These are phyloP conservation scores for Drosophila parabipectinata DNA, from an alignment of 1,140 invertebrate genomes.

Conservation along the genomic window DNA sequence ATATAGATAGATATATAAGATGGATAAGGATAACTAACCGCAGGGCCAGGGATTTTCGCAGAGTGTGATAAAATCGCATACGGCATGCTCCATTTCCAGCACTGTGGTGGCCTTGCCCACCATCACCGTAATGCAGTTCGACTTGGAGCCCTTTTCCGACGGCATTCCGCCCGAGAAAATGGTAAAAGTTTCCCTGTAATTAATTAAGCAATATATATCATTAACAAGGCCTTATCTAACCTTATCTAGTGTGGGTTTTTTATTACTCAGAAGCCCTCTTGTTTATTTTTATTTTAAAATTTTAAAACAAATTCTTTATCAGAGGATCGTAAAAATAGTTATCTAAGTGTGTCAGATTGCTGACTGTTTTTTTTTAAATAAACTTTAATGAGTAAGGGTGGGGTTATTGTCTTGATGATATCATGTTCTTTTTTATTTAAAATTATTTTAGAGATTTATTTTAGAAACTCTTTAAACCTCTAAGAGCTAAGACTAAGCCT, in stretches of 20 bases:
- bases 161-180: constrained; percentile 98
- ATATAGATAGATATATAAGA: too few species aligned
- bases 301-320: not conserved
- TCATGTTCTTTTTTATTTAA: too few species aligned
- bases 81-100: constrained; percentile 99
- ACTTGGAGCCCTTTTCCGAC: constrained; percentile 93
- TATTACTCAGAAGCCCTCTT: too few species aligned
- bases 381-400: not conserved
- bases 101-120: constrained; percentile 96
- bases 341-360: too few species aligned
- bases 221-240: too few species aligned
- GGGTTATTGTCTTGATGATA: too few species aligned
- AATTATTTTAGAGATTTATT: too few species aligned
- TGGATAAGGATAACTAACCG: constrained; percentile 86
- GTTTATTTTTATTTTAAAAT: too few species aligned
- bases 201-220: too few species aligned
- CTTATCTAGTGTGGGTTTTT: not conserved
- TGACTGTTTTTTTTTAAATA: not conserved
- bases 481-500: too few species aligned
- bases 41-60: constrained; percentile 97
- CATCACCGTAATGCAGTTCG: constrained; percentile 98
- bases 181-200: constrained; percentile 91
- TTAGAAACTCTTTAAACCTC: too few species aligned
- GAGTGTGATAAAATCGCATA: constrained; percentile 98
- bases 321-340: not conserved